Evolutionary conservation across 2,888 invertebrate species (phyloP).

Genomic region (Prosapia bicincta): DNA sequence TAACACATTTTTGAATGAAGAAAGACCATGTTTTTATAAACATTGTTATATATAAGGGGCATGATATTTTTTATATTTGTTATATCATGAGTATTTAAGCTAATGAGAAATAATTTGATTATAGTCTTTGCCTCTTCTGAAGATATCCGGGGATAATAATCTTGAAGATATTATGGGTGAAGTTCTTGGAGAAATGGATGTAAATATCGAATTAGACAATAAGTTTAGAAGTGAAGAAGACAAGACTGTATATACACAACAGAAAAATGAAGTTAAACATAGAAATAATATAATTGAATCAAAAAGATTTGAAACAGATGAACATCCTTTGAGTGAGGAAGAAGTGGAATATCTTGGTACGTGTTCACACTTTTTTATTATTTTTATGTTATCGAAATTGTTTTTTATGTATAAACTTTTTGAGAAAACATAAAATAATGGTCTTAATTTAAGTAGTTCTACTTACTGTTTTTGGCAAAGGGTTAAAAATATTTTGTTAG

Average conservation of each 20-base stretch:
- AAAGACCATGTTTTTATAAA: too few relatives aligned
- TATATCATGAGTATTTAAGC: too few relatives aligned
- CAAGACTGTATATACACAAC: conserved; percentile 13
- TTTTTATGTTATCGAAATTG: too few relatives aligned
- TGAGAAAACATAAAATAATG: too few relatives aligned
- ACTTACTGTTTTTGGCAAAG: too few relatives aligned
- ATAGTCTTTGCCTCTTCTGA: conserved; percentile 37
- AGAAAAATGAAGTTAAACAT: conserved; percentile 11
- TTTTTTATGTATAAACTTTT: too few relatives aligned
- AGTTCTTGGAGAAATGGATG: conserved; percentile 45
- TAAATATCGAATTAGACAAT: conserved; percentile 10
- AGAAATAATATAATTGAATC: conserved; percentile 12
- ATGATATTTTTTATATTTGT: too few relatives aligned
- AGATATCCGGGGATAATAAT: conserved; percentile 49
- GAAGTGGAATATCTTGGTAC: conserved; percentile 37
- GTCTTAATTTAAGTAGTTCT: too few relatives aligned
- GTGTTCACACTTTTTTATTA: conserved; percentile 8
- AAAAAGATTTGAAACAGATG: conserved; percentile 18
- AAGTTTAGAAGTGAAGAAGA: neutral
- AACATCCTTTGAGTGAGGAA: conserved; percentile 33
- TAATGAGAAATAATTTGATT: too few relatives aligned
- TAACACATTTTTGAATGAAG: too few relatives aligned
- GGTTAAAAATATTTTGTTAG: too few relatives aligned
- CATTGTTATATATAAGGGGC: too few relatives aligned
- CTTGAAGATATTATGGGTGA: conserved; percentile 60